phyloP scores from a whole-genome alignment of 2,888 invertebrate genomes.

The Chrysolina oricalcia region DNA sequence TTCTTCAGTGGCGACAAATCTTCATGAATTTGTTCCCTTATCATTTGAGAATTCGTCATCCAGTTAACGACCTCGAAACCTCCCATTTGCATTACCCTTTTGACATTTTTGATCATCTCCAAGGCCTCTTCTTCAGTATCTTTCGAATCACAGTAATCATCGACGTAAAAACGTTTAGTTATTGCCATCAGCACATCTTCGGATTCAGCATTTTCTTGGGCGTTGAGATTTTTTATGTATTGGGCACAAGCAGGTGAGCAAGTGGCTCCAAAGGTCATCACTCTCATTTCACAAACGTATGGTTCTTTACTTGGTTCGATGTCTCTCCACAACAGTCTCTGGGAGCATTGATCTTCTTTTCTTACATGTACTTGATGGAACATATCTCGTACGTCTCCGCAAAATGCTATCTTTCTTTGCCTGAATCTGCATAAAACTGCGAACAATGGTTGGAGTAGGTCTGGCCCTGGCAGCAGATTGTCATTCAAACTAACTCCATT shows the following conservation, averaged over 20 bases:
- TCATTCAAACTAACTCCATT: slow-evolving; percentile 1
- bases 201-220: not conserved
- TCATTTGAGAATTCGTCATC: slow-evolving; percentile 3
- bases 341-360: not conserved
- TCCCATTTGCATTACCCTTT: not conserved
- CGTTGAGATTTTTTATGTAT: slow-evolving; percentile 2
- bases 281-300: not conserved
- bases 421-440: not conserved
- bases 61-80: slow-evolving; percentile 10
- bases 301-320: slow-evolving; percentile 1
- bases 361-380: not conserved
- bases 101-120: slow-evolving; percentile 7
- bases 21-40: slow-evolving; percentile 9
- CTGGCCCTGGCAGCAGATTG: not conserved
- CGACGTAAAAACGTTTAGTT: slow-evolving; percentile 4
- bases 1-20: slow-evolving; percentile 3
- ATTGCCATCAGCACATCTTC: not conserved
- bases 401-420: not conserved
- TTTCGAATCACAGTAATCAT: not conserved
- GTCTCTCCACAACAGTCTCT: slow-evolving; percentile 16
- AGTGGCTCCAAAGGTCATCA: slow-evolving; percentile 2
- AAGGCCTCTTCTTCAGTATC: not conserved
- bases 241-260: slow-evolving; percentile 14
- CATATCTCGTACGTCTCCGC: not conserved
- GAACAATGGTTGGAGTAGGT: not conserved